Evolutionary conservation across 2,888 invertebrate genomes (phyloP).

Genomic region (Macaria liturata): DNA sequence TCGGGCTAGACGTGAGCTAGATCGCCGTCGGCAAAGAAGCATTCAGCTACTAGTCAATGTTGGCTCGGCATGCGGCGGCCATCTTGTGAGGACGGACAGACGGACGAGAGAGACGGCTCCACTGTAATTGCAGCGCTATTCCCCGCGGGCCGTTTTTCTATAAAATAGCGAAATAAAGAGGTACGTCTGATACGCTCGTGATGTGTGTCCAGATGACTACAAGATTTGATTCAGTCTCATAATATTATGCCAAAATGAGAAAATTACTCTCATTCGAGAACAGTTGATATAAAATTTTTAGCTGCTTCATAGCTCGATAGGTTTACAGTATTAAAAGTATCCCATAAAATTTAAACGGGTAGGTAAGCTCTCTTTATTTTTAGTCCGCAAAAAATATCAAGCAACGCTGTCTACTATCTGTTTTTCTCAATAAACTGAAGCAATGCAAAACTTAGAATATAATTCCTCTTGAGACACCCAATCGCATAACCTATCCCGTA

Average conservation of each 20-base stretch:
- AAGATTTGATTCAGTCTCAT: too few relatives aligned
- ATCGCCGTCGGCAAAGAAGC: constrained; percentile 73
- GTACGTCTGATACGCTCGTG: constrained; percentile 39
- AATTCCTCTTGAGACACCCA: background rate
- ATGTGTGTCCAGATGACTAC: constrained; percentile 26
- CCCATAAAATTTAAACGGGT: too few relatives aligned
- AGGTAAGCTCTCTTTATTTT: too few relatives aligned
- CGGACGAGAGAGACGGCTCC: constrained; percentile 64
- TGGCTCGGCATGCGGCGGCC: constrained; percentile 76
- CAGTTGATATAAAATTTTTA: too few relatives aligned
- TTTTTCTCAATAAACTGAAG: background rate
- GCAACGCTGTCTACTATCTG: background rate
- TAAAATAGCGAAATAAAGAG: constrained; percentile 58
- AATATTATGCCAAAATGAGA: too few relatives aligned
- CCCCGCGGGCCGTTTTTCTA: constrained; percentile 69
- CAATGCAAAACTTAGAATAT: too few relatives aligned
- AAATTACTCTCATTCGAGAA: too few relatives aligned
- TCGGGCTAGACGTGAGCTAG: constrained; percentile 55
- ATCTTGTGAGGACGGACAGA: constrained; percentile 66
- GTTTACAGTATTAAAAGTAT: too few relatives aligned
- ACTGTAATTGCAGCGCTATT: constrained; percentile 76
- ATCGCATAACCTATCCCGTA: constrained; percentile 10
- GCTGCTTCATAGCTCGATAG: too few relatives aligned
- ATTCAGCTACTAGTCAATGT: constrained; percentile 80
- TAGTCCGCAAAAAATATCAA: too few relatives aligned